phyloP scores from a whole-genome alignment of 2,797 vertebrate genomes.

The Ambastaia sidthimunki region DNA sequence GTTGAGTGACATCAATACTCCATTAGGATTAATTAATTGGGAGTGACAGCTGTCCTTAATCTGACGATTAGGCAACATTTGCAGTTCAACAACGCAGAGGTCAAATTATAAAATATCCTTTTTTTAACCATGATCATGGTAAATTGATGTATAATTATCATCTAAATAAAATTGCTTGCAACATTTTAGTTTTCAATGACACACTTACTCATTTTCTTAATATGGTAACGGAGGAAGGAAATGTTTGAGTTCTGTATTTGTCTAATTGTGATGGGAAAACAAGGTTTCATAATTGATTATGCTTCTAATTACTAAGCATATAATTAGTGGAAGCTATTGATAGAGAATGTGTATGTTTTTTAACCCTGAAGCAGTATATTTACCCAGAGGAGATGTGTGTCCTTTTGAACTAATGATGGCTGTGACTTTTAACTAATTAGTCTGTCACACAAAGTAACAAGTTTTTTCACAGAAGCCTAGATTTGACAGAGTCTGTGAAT shows the following conservation, averaged over 20 bases:
- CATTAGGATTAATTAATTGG: slow-evolving; percentile 98
- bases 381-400: slow-evolving; percentile 79
- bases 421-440: slow-evolving; percentile 79
- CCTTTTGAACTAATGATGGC: slow-evolving; percentile 79
- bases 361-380: slow-evolving; percentile 77
- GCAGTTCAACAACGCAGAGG: slow-evolving; percentile 84
- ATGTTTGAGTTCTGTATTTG: slow-evolving; percentile 28
- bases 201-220: slow-evolving; percentile 10
- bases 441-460: slow-evolving; percentile 72
- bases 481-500: slow-evolving; percentile 64
- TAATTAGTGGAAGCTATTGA: slow-evolving; percentile 85
- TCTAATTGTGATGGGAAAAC: slow-evolving; percentile 61
- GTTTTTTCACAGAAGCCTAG: slow-evolving; percentile 72
- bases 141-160: slow-evolving; percentile 58
- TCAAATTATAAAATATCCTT: slow-evolving; percentile 75
- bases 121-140: slow-evolving; percentile 58
- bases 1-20: slow-evolving; percentile 94
- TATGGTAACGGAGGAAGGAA: slow-evolving; percentile 36
- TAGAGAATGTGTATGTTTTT: slow-evolving; percentile 79
- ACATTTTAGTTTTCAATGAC: slow-evolving; percentile 23
- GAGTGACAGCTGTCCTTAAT: too few species aligned
- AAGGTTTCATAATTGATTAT: slow-evolving; percentile 81
- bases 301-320: slow-evolving; percentile 81
- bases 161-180: slow-evolving; percentile 43
- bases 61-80: slow-evolving; percentile 91